Conservation (phyloP, 2,113 vertebrate genomes). For the Cacatua alba region DNA sequence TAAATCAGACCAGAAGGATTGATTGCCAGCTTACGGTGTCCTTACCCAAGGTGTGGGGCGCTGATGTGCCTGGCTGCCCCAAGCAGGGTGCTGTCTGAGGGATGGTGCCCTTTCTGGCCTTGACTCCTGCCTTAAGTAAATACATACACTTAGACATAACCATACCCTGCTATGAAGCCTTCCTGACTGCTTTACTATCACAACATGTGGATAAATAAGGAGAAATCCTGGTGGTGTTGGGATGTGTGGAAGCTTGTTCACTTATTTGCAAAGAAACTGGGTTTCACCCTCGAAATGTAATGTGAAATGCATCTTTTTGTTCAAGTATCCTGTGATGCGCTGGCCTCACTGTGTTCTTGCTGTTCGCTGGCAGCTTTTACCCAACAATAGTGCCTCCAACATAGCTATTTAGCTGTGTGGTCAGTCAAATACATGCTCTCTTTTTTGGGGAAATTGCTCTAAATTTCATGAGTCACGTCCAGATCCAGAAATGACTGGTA, state of each 20-base stretch:
- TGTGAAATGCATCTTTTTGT: neutral
- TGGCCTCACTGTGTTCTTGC: neutral
- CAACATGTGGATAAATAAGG: rapidly evolving
- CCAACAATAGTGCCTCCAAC: neutral
- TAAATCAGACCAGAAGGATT: neutral
- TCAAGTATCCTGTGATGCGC: neutral
- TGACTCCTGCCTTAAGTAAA: neutral
- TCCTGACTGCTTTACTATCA: neutral
- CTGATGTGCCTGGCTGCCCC: neutral
- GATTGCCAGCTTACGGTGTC: neutral
- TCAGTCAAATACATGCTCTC: neutral
- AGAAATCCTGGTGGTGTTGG: neutral
- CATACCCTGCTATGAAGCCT: neutral
- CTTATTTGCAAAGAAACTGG: neutral
- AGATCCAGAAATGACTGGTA: neutral
- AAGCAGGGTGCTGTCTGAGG: neutral
- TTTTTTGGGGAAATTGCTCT: slow-evolving; percentile 18
- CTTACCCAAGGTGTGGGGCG: neutral
- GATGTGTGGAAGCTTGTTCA: neutral
- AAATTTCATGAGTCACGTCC: neutral
- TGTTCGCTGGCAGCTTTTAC: slow-evolving; percentile 19
- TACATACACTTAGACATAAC: neutral
- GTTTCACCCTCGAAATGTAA: slow-evolving; percentile 6
- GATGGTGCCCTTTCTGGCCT: neutral
- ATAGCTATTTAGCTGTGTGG: neutral